These are phyloP conservation scores for Aldrovandia affinis DNA, from an alignment of 2,797 vertebrate genomes.

Conservation along the genomic window DNA sequence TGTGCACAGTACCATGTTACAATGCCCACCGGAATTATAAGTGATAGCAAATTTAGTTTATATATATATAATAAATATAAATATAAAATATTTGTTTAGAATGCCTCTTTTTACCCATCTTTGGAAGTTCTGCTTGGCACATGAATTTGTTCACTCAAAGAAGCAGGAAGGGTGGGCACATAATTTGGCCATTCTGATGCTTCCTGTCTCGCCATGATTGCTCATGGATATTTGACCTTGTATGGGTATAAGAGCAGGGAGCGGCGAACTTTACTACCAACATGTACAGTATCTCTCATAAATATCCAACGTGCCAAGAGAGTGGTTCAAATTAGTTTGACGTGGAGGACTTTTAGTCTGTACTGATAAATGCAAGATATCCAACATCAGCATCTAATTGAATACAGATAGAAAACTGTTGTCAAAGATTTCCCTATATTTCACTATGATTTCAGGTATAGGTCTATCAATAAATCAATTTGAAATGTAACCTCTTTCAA, in stretches of 20 bases:
- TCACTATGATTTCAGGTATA: too few relatives aligned
- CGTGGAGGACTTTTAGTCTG: not conserved
- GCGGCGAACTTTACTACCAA: not conserved
- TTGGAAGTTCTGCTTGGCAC: conserved; percentile 18
- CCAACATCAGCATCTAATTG: too few relatives aligned
- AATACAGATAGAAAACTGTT: too few relatives aligned
- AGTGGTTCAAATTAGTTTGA: not conserved
- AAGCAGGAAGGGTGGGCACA: conserved; percentile 29
- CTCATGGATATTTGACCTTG: not conserved
- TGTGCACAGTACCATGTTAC: too few relatives aligned
- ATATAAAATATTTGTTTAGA: not conserved
- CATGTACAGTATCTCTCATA: not conserved
- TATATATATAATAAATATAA: not conserved
- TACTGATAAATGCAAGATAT: not conserved
- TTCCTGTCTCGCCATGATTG: conserved; percentile 20
- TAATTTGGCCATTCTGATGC: conserved; percentile 31
- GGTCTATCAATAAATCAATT: too few relatives aligned
- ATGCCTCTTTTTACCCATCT: not conserved
- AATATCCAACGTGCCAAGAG: not conserved
- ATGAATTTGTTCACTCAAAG: conserved; percentile 20
- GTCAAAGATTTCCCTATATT: too few relatives aligned
- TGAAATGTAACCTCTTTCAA: too few relatives aligned
- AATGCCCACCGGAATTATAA: too few relatives aligned
- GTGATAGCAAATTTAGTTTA: too few relatives aligned
- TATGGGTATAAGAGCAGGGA: conserved; percentile 7